Evolutionary conservation across 2,888 invertebrate genomes (phyloP).

Genomic region (Bimastos eiseni): DNA sequence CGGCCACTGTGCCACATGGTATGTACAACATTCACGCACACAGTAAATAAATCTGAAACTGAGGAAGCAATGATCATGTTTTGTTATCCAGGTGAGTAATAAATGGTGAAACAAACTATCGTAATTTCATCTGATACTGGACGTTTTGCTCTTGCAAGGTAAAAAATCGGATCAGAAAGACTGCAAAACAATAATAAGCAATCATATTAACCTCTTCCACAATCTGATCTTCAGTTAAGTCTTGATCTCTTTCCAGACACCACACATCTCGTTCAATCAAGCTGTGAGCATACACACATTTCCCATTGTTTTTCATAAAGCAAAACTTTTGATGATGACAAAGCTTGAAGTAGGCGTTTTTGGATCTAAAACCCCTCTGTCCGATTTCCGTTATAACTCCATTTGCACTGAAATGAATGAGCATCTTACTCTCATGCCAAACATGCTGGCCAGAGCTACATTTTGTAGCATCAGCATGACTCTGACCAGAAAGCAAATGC

Average conservation of each 20-base stretch:
- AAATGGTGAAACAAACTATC: no score
- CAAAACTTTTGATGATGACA: slow-evolving; percentile 54
- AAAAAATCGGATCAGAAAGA: neutral
- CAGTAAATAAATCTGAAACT: no score
- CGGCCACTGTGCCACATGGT: no score
- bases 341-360: slow-evolving; percentile 55
- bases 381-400: slow-evolving; percentile 49
- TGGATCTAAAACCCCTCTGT: slow-evolving; percentile 49
- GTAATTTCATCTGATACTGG: no score
- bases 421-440: slow-evolving; percentile 49
- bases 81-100: no score
- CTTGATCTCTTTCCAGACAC: slow-evolving; percentile 55
- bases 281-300: slow-evolving; percentile 55
- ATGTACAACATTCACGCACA: no score
- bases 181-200: neutral
- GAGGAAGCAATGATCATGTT: no score
- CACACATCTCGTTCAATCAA: slow-evolving; percentile 56
- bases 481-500: slow-evolving; percentile 44
- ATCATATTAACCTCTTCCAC: slow-evolving; percentile 38
- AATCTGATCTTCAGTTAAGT: slow-evolving; percentile 49
- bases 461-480: slow-evolving; percentile 38
- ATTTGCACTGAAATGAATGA: slow-evolving; percentile 49
- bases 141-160: neutral
- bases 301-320: slow-evolving; percentile 40
- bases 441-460: slow-evolving; percentile 46